Evolutionary conservation across 1,140 invertebrate genomes (phyloP).

Genomic region (Coenobita brevimanus): DNA sequence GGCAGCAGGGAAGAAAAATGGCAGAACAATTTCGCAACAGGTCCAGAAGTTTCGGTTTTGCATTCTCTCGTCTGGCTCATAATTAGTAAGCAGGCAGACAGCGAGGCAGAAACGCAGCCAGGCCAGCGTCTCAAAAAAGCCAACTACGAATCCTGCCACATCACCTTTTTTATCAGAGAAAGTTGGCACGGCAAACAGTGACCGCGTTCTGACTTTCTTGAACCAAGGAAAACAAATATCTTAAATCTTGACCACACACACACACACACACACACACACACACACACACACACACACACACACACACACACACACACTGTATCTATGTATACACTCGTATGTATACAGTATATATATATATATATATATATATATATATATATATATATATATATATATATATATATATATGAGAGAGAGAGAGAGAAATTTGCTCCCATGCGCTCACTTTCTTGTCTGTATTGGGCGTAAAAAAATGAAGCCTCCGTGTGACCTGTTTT

Average conservation of each 20-base stretch:
- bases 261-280: neutral
- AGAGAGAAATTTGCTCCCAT: neutral
- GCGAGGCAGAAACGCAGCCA: neutral
- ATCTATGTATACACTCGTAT: too few species aligned
- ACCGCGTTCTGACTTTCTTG: neutral
- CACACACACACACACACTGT: neutral
- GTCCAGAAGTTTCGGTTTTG: too few species aligned
- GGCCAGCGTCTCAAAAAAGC: too few species aligned
- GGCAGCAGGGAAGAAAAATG: too few species aligned
- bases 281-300: neutral
- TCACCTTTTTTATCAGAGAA: too few species aligned
- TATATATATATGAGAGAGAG: neutral
- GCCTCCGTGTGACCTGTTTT: too few species aligned
- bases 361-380: slow-evolving; percentile 27
- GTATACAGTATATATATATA: neutral
- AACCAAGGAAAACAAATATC: neutral
- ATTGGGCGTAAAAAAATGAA: neutral
- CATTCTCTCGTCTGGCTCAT: too few species aligned
- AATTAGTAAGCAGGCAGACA: neutral
- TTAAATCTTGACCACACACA: neutral
- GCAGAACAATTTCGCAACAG: too few species aligned
- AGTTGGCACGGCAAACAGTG: too few species aligned
- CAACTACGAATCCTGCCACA: too few species aligned
- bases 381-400: slow-evolving; percentile 10
- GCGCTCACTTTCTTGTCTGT: neutral